These are phyloP conservation scores for Dysmachus trigonus DNA, from an alignment of 2,888 invertebrate species.

Conservation along the genomic window DNA sequence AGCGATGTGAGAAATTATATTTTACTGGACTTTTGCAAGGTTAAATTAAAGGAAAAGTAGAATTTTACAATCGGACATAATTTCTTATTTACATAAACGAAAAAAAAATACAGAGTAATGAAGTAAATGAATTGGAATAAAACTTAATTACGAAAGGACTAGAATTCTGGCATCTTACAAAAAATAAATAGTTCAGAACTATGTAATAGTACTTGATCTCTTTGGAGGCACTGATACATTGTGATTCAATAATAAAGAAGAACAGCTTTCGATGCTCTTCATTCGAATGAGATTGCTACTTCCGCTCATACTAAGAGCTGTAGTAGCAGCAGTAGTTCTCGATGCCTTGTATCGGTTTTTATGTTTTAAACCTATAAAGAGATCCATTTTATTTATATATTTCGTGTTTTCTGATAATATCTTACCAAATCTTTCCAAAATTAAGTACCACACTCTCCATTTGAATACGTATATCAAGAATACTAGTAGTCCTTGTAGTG, in stretches of 20 bases:
- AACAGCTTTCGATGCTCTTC: slow-evolving; percentile 52
- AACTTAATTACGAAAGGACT: not conserved
- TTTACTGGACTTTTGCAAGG: not conserved
- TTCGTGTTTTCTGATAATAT: not conserved
- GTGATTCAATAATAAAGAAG: slow-evolving; percentile 52
- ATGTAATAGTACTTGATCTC: not conserved
- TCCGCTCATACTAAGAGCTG: not conserved
- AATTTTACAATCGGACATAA: not conserved
- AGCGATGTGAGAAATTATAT: not conserved
- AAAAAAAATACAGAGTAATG: not conserved
- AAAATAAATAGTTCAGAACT: not conserved
- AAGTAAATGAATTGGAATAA: not conserved
- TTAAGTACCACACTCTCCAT: slow-evolving; percentile 70
- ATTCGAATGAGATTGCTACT: slow-evolving; percentile 54
- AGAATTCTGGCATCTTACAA: not conserved
- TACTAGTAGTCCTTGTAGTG: slow-evolving; percentile 77
- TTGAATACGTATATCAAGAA: slow-evolving; percentile 79
- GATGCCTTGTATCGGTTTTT: not conserved
- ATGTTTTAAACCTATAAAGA: slow-evolving; percentile 15
- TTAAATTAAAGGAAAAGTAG: not conserved
- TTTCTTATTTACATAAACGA: not conserved
- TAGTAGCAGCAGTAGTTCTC: not conserved
- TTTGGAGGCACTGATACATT: slow-evolving; percentile 24
- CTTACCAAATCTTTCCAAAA: slow-evolving; percentile 69
- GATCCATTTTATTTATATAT: slow-evolving; percentile 45